Base-by-base conservation (phyloP, 1,140 invertebrate species). In the Pseudomyrmex pallidus region DNA sequence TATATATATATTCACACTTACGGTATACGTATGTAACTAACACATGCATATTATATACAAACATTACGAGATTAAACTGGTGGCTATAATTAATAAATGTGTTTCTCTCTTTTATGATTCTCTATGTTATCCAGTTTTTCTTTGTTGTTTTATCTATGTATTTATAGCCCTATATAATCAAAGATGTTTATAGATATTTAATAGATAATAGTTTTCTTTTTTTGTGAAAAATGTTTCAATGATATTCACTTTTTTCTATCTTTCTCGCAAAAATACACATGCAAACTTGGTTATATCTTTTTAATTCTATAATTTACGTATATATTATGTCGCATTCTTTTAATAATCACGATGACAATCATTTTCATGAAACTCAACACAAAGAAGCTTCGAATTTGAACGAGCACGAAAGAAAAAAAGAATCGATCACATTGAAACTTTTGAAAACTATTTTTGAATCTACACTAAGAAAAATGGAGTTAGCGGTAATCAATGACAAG, bases 21-120 rank as follows among this genome's bases (percentile, higher is more conserved):
- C 13, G 20, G 54, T 54, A 68, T 68, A 68, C 9, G 35, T n/a
- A 78, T 68, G 57, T 67, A 61, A 57, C 7, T 17, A 57, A 74
- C 20, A 48, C 46, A 12, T 35, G 17, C 20, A 74, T 63, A 12
- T 46, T 61, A 62, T 72, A 74, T 74, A 46, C 5, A 61, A 17
- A 44, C 67, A 66, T 77, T 56, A 46, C 8, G 67, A 77, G 17
- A 77, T 77, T 76, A 57, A 77, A 57, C 10, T 78, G 22, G 54
- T 76, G 17, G 46, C 57, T 78, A 48, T 5, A 68, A 57, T 68
- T 56, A 20, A 3, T 46, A 35, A 35, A 35, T 48, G 35, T n/a
- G 35, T 22, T 35, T 35, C 35, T 35, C 35, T 9, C 13, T 46
- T 2, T 66, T 10, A 56, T 68, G 17, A 57, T 56, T 64, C 48